Base-by-base conservation (phyloP, 2,888 invertebrate genomes). In the Mythimna impura region DNA sequence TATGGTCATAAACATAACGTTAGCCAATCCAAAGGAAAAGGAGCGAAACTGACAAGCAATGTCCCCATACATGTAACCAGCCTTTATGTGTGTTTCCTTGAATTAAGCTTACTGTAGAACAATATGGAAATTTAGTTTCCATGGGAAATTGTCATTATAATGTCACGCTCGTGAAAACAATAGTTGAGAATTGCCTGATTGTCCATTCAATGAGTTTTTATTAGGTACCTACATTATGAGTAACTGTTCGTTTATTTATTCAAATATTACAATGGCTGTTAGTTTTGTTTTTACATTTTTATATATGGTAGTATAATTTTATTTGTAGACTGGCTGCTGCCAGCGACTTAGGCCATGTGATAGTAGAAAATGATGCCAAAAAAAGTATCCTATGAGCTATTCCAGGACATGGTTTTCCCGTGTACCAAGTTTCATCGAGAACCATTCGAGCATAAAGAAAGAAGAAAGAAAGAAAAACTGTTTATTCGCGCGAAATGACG, bases 81-180 rank as follows among this genome's bases (percentile, higher is more conserved):
- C 52, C 63, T 47, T 22, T 63, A 36, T 25, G 22, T 30, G 36
- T 25, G 64, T 76, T 69, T 80, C 77, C 69, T 71, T 80, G 71
- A 73, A 68, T 61, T 62, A 70, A 58, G 58, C 57, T 60, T 54
- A 61, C 63, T 40, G 50, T 43, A 73, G 73, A 81, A 83, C 81
- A 84, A 76, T 83, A 83, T 83, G 83, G 69, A 78, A 81, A 76
- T 73, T 55, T 60, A 55, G 50, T 69, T 50, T 64, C 12, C 66
- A 81, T 85, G 84, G 74, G 85, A 85, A 83, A 78, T 22, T 8
- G 20, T n/a, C 43, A 73, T 76, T 63, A 72, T 30, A 65, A 57
- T 66, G 64, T 9, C 43, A 54, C 36, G 25, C 34, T 30, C 30
- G 64, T 63, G 68, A 55, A 68, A 63, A 85, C 85, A 85, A 85